A percentile compares a stretch with the other conserved stretches of the same genome.
Evolutionary conservation across 2,797 vertebrate genomes (phyloP).

Genomic region (Paramormyrops hopkinsi): DNA sequence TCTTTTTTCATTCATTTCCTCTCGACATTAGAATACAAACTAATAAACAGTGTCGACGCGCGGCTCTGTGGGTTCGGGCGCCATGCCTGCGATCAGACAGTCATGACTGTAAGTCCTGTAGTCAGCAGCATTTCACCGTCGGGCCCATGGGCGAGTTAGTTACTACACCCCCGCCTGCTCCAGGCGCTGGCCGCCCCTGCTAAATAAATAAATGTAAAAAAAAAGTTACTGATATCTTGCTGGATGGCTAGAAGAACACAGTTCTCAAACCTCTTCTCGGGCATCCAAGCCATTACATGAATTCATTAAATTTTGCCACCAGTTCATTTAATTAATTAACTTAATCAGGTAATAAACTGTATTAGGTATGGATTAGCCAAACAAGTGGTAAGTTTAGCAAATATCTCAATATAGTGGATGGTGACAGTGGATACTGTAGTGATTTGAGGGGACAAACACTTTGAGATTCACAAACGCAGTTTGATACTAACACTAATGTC

Average conservation of each 20-base stretch:
- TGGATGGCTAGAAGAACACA: not conserved
- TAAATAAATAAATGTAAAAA: not conserved
- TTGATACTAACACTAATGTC: not conserved
- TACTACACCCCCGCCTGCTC: not conserved
- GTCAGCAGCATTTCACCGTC: not conserved
- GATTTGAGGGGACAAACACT: not conserved
- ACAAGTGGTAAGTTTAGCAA: not conserved
- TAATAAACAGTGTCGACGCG: not conserved
- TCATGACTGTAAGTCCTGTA: not conserved
- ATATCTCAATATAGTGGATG: not conserved
- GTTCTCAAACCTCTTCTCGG: not conserved
- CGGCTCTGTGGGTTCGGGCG: not conserved
- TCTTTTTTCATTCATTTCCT: not conserved
- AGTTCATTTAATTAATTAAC: not conserved
- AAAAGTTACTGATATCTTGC: not conserved
- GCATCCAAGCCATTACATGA: not conserved
- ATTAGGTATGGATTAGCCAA: not conserved
- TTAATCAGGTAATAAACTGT: not conserved
- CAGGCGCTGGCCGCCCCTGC: not conserved
- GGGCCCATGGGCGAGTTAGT: not conserved
- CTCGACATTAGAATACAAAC: not conserved
- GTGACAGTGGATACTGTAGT: not conserved
- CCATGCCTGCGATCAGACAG: not conserved
- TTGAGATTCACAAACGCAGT: not conserved
- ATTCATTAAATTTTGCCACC: not conserved